Conservation (phyloP, 1,140 invertebrate genomes). For the Phthorimaea operculella region DNA sequence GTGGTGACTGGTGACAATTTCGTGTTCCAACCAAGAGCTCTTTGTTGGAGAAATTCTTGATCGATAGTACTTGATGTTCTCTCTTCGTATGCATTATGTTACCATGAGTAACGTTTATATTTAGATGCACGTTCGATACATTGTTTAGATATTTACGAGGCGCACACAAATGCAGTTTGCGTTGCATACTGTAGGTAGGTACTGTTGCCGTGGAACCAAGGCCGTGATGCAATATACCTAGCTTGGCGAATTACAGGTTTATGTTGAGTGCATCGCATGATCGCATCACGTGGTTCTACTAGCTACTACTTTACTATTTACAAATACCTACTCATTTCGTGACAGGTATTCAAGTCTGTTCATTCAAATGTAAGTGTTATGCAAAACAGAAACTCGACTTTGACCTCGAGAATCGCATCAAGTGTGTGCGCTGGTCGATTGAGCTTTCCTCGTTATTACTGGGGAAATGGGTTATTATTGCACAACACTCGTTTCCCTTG, state of each 20-base stretch:
- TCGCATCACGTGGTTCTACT: slow-evolving; percentile 30
- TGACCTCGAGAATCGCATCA: slow-evolving; percentile 29
- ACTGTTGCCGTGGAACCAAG: slow-evolving; percentile 50
- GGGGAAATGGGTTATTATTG: slow-evolving; percentile 49
- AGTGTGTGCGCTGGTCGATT: slow-evolving; percentile 3
- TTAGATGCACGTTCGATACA: neutral
- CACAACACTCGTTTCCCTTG: slow-evolving; percentile 34
- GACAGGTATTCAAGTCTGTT: neutral
- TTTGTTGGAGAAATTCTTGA: too few relatives aligned
- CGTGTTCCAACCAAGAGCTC: too few relatives aligned
- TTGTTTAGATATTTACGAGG: slow-evolving; percentile 11
- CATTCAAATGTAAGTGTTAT: neutral
- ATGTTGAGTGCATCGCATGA: slow-evolving; percentile 38
- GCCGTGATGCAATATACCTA: slow-evolving; percentile 50
- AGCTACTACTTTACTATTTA: neutral
- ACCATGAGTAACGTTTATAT: neutral
- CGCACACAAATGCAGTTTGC: slow-evolving; percentile 33
- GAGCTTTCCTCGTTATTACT: slow-evolving; percentile 28
- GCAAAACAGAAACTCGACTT: slow-evolving; percentile 12
- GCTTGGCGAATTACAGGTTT: slow-evolving; percentile 40
- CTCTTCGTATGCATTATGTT: neutral
- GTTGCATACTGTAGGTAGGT: too few relatives aligned
- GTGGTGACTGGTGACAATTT: too few relatives aligned
- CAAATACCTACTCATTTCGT: neutral
- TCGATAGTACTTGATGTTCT: too few relatives aligned